These are phyloP conservation scores for Lepidurus arcticus DNA, from an alignment of 1,140 invertebrate species.

Conservation along the genomic window DNA sequence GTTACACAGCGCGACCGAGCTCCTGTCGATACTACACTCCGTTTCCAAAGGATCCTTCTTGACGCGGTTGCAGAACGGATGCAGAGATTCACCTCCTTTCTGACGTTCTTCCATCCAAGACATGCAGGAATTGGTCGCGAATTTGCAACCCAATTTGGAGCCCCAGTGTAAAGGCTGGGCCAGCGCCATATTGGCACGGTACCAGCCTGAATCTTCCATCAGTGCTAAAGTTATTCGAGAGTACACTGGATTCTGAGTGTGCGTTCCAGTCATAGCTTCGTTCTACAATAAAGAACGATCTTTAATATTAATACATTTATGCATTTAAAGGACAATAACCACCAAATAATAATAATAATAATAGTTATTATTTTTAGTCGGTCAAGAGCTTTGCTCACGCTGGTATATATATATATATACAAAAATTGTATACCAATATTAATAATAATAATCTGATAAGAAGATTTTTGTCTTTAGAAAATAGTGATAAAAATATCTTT, in stretches of 20 bases:
- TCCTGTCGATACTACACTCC: constrained; percentile 87
- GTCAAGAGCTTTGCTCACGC: no score
- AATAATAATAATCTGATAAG: no score
- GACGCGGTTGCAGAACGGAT: constrained; percentile 90
- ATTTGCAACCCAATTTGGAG: constrained; percentile 80
- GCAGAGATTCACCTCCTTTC: constrained; percentile 43
- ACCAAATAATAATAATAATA: constrained; percentile 20
- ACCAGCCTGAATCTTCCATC: constrained; percentile 93
- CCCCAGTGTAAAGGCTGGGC: constrained; percentile 89
- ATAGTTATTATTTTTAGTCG: neutral
- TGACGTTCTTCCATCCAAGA: constrained; percentile 81
- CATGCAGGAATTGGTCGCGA: constrained; percentile 90
- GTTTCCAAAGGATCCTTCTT: constrained; percentile 88
- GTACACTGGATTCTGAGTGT: constrained; percentile 97
- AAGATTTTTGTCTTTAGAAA: no score
- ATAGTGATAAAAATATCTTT: no score
- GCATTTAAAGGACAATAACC: neutral
- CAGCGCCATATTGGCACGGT: constrained; percentile 79
- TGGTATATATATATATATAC: no score
- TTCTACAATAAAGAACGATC: constrained; percentile 57
- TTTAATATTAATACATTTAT: neutral
- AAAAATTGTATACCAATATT: no score
- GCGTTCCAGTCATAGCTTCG: constrained; percentile 99
- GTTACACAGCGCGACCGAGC: constrained; percentile 93
- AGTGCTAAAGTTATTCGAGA: constrained; percentile 91